These are phyloP conservation scores for Harpalus rubripes DNA, from an alignment of 2,888 invertebrate species.

Conservation along the genomic window DNA sequence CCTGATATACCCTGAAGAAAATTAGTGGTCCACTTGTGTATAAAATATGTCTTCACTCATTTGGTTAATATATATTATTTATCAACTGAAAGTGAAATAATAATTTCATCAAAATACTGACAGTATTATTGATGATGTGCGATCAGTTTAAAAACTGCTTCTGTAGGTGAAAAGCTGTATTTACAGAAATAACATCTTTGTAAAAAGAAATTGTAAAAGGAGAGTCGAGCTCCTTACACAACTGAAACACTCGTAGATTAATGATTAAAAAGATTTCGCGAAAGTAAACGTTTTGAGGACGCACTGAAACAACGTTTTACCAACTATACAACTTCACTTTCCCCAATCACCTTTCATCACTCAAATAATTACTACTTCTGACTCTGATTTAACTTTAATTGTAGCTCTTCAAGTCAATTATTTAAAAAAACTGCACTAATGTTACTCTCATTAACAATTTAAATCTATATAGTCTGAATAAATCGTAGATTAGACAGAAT, in stretches of 20 bases:
- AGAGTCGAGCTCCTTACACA: slow-evolving; percentile 11
- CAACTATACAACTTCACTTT: slow-evolving; percentile 43
- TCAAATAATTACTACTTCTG: slow-evolving; percentile 30
- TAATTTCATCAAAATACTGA: too few relatives aligned
- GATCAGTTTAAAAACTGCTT: not conserved
- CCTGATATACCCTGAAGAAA: too few relatives aligned
- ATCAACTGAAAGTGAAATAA: too few relatives aligned
- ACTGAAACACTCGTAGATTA: slow-evolving; percentile 42
- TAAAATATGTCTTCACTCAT: too few relatives aligned
- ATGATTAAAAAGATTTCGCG: slow-evolving; percentile 51
- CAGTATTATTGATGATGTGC: too few relatives aligned
- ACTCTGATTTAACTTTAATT: slow-evolving; percentile 5
- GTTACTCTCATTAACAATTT: not conserved
- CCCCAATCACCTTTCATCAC: slow-evolving; percentile 49
- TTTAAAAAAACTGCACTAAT: slow-evolving; percentile 1
- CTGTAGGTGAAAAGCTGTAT: not conserved
- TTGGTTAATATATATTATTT: too few relatives aligned
- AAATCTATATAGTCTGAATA: not conserved
- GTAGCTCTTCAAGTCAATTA: slow-evolving; percentile 19
- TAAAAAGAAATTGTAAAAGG: slow-evolving; percentile 19
- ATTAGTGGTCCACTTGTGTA: too few relatives aligned
- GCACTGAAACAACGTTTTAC: slow-evolving; percentile 45
- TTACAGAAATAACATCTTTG: not conserved
- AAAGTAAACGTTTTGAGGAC: slow-evolving; percentile 52
- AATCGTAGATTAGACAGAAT: not conserved